Percentiles rank a stretch among this genome's conserved stretches.
phyloP scores from a whole-genome alignment of 2,797 vertebrate genomes.

The Heteromormyrus szaboi region DNA sequence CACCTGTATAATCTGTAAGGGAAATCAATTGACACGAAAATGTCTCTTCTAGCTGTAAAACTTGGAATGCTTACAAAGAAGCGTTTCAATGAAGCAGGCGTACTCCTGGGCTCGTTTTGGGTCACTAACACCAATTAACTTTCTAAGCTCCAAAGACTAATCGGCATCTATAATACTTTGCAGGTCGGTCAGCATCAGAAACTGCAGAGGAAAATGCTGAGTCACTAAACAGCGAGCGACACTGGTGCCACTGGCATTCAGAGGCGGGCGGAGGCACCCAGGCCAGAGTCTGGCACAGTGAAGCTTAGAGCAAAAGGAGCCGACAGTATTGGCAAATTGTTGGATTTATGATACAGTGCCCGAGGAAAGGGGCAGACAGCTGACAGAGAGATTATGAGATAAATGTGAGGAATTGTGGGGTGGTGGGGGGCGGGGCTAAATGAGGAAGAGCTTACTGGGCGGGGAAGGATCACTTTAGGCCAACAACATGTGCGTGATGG shows the following conservation, averaged over 20 bases:
- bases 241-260: slow-evolving; percentile 29
- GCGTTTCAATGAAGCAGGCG: not conserved
- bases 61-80: not conserved
- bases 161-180: not conserved
- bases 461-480: not conserved
- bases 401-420: not conserved
- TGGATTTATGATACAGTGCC: not conserved
- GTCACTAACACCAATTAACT: not conserved
- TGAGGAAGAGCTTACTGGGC: not conserved
- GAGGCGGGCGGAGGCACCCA: slow-evolving; percentile 14
- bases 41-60: not conserved
- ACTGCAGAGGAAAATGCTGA: slow-evolving; percentile 33
- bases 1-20: not conserved
- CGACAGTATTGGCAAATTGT: slow-evolving; percentile 2
- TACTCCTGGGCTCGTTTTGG: not conserved
- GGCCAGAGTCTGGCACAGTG: not conserved
- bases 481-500: not conserved
- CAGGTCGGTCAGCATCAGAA: slow-evolving; percentile 13
- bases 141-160: not conserved
- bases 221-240: slow-evolving; percentile 29
- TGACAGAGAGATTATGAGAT: not conserved
- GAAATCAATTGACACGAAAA: not conserved
- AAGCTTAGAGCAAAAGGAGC: slow-evolving; percentile 14
- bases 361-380: not conserved
- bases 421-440: not conserved